Evolutionary conservation across 2,797 vertebrate genomes (phyloP).

Genomic region (Chrysolophus pictus): DNA sequence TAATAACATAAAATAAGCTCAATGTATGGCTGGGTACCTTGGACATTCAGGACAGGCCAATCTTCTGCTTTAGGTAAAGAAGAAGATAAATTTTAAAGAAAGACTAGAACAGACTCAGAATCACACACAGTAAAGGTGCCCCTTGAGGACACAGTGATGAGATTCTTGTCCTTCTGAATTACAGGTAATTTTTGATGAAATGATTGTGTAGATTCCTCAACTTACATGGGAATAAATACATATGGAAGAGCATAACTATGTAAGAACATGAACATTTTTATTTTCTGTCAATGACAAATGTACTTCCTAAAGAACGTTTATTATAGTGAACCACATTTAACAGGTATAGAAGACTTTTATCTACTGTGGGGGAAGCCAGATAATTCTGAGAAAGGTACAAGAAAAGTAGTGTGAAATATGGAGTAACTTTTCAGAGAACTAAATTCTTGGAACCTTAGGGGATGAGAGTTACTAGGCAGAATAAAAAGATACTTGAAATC

Average conservation of each 20-base stretch:
- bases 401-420: neutral
- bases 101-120: neutral
- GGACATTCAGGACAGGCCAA: rapidly evolving
- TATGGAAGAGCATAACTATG: neutral
- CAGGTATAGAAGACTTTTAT: neutral
- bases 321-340: neutral
- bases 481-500: neutral
- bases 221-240: neutral
- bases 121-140: neutral
- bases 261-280: neutral
- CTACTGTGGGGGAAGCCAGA: neutral
- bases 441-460: neutral
- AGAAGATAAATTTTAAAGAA: neutral
- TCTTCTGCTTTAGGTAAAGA: neutral
- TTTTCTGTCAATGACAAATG: neutral
- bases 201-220: neutral
- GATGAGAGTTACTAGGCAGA: neutral
- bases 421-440: neutral
- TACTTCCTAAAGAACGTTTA: neutral
- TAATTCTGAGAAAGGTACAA: neutral
- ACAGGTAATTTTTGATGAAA: neutral
- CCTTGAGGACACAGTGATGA: neutral
- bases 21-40: neutral
- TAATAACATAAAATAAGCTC: neutral
- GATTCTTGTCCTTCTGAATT: neutral